These are phyloP conservation scores for Lepidocolaptes lacrymiger DNA, from an alignment of 2,797 vertebrate species.

Conservation along the genomic window DNA sequence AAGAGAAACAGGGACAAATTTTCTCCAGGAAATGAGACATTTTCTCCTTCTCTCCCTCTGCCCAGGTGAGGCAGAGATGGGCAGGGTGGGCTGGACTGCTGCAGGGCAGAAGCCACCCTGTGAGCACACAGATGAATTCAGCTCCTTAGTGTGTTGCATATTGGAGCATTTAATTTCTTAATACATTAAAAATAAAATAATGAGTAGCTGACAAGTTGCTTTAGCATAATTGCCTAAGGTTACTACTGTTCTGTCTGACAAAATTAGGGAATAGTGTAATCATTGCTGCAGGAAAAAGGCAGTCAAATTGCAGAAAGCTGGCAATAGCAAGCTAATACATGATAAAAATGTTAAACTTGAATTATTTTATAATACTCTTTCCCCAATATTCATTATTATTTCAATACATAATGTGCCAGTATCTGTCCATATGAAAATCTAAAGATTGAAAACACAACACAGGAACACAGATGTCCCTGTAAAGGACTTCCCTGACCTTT, in stretches of 20 bases:
- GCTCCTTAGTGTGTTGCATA: neutral
- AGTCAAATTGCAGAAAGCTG: slow-evolving; percentile 1
- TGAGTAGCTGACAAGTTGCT: slow-evolving; percentile 29
- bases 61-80: fast-evolving
- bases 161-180: neutral
- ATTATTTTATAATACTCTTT: neutral
- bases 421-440: neutral
- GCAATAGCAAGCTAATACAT: neutral
- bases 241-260: slow-evolving; percentile 10
- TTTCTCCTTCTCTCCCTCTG: no score
- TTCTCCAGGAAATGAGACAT: fast-evolving
- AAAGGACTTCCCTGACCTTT: slow-evolving; percentile 48
- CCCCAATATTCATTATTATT: neutral
- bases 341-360: slow-evolving; percentile 24
- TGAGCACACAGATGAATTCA: neutral
- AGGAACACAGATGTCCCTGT: neutral
- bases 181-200: slow-evolving; percentile 46
- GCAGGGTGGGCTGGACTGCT: neutral
- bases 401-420: neutral
- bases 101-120: fast-evolving
- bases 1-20: neutral
- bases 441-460: neutral
- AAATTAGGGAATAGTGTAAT: slow-evolving; percentile 42
- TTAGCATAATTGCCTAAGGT: slow-evolving; percentile 26
- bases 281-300: neutral